Conservation (phyloP, 2,113 vertebrate genomes). For the Ailuropoda melanoleuca region DNA sequence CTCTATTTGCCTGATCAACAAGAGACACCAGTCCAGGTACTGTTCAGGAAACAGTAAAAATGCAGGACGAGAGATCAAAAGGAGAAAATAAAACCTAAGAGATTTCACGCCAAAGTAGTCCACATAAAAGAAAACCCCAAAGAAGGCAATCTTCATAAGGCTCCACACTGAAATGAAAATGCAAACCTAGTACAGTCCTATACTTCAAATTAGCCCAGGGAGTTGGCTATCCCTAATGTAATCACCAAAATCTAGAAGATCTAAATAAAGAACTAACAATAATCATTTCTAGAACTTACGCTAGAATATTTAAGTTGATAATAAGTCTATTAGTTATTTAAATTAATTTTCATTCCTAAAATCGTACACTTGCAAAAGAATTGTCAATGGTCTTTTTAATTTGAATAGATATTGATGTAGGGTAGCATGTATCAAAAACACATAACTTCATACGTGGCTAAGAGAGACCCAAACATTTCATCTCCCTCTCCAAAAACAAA, state of each 20-base stretch:
- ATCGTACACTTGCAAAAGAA: not conserved
- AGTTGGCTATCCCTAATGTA: not conserved
- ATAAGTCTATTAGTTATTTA: not conserved
- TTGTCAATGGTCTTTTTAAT: not conserved
- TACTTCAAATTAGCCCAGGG: constrained; percentile 3
- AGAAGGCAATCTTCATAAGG: not conserved
- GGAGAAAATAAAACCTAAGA: not conserved
- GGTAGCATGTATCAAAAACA: not conserved
- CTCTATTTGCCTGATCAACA: not conserved
- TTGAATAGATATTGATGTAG: not conserved
- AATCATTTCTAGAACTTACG: not conserved
- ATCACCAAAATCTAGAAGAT: not conserved
- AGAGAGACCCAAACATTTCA: not conserved
- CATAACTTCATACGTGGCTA: not conserved
- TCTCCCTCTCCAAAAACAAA: not conserved
- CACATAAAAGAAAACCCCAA: not conserved
- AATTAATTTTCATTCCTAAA: constrained; percentile 15
- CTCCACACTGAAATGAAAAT: not conserved
- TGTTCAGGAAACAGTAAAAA: not conserved
- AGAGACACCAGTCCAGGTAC: not conserved
- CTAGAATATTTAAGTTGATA: not conserved
- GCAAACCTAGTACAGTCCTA: not conserved
- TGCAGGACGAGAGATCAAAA: not conserved
- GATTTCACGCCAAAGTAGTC: not conserved
- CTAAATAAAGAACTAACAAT: not conserved